Evolutionary conservation across 2,113 vertebrate species (phyloP).

Genomic region (Rousettus leschenaultii): DNA sequence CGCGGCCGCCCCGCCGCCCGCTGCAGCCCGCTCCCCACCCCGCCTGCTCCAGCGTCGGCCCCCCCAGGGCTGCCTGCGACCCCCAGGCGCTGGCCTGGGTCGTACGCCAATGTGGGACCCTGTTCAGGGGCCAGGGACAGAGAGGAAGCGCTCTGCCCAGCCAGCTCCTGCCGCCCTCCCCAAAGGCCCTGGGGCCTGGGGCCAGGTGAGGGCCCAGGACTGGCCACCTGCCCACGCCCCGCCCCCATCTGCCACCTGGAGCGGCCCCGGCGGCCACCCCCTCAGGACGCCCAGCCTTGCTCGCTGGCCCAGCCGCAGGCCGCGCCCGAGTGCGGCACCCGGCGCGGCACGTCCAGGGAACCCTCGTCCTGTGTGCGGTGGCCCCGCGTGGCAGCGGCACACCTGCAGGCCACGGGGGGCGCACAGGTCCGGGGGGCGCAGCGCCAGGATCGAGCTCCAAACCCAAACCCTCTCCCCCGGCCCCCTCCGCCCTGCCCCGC

Average conservation of each 20-base stretch:
- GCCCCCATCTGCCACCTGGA: too few species aligned
- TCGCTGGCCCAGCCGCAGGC: not conserved
- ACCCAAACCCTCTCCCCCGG: rapidly evolving
- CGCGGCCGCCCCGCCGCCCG: rapidly evolving
- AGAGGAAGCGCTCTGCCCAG: not conserved
- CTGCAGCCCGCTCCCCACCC: not conserved
- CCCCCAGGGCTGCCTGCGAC: too few species aligned
- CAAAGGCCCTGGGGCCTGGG: rapidly evolving
- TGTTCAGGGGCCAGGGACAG: not conserved
- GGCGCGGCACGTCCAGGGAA: too few species aligned
- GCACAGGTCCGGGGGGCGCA: not conserved
- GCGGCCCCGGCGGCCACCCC: not conserved
- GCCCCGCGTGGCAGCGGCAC: too few species aligned
- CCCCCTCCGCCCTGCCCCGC: not conserved
- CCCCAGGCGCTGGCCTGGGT: not conserved
- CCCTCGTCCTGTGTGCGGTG: rapidly evolving
- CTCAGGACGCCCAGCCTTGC: not conserved
- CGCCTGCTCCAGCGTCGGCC: rapidly evolving
- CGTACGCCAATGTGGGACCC: not conserved
- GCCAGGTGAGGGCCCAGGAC: not conserved
- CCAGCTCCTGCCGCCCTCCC: not conserved
- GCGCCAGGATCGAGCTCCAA: not conserved
- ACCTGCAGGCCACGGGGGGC: not conserved
- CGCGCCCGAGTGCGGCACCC: not conserved
- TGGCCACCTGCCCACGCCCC: rapidly evolving